These are phyloP conservation scores for Coreius guichenoti DNA, from an alignment of 2,797 vertebrate genomes.

Conservation along the genomic window DNA sequence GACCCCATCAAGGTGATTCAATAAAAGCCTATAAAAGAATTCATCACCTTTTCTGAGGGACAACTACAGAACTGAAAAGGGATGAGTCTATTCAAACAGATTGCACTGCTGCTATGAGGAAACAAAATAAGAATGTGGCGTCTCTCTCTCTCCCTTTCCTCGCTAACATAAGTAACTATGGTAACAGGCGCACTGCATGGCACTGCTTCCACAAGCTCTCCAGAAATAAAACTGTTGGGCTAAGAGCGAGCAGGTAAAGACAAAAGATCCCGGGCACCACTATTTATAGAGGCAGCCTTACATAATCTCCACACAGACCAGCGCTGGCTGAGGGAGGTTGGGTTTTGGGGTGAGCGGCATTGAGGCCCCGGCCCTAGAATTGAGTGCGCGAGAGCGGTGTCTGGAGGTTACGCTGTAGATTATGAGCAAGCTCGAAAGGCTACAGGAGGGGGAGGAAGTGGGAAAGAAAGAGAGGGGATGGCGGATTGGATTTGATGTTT, in stretches of 20 bases:
- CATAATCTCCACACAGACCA: slow-evolving; percentile 78
- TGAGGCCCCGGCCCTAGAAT: slow-evolving; percentile 43
- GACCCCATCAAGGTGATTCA: slow-evolving; percentile 61
- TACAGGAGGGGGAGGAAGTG: slow-evolving; percentile 34
- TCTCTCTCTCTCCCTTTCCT: slow-evolving; percentile 58
- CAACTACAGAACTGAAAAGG: slow-evolving; percentile 65
- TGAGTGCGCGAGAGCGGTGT: slow-evolving; percentile 9
- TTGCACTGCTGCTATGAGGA: slow-evolving; percentile 78
- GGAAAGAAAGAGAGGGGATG: slow-evolving; percentile 23
- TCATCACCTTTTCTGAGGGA: slow-evolving; percentile 61
- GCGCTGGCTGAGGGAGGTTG: slow-evolving; percentile 60
- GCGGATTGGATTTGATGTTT: slow-evolving; percentile 57
- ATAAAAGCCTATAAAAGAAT: slow-evolving; percentile 64
- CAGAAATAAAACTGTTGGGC: slow-evolving; percentile 88
- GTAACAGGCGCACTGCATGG: slow-evolving; percentile 85
- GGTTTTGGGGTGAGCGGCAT: slow-evolving; percentile 69
- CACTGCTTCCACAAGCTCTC: slow-evolving; percentile 83
- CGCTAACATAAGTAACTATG: slow-evolving; percentile 89
- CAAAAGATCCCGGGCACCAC: slow-evolving; percentile 86
- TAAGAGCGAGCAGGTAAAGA: slow-evolving; percentile 89
- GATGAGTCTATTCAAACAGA: slow-evolving; percentile 76
- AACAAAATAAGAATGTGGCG: slow-evolving; percentile 82
- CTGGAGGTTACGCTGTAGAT: slow-evolving; percentile 40
- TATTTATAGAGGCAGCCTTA: slow-evolving; percentile 85
- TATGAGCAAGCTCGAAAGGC: slow-evolving; percentile 1